phyloP scores from a whole-genome alignment of 2,888 invertebrate species.

The Macroteleia sp. region DNA sequence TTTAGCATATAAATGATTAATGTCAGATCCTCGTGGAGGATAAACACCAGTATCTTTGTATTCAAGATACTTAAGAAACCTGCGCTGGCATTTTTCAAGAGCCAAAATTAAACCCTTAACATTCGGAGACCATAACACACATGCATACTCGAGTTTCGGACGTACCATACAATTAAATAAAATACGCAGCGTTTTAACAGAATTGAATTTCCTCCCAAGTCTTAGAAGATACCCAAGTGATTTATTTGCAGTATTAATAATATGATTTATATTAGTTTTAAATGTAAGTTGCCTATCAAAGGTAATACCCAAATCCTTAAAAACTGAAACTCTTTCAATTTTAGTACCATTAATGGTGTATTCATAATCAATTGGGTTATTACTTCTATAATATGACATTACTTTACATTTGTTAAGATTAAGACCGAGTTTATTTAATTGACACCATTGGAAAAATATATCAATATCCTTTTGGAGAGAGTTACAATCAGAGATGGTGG shows the following conservation, averaged over 20 bases:
- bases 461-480: not conserved
- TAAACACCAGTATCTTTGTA: not conserved
- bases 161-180: too few species aligned
- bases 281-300: not conserved
- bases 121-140: too few species aligned
- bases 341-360: too few species aligned
- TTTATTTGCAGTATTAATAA: not conserved
- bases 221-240: not conserved
- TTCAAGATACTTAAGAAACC: not conserved
- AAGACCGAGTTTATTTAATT: not conserved
- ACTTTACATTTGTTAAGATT: not conserved
- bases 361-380: too few species aligned
- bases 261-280: not conserved
- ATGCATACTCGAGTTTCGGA: too few species aligned
- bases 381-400: too few species aligned
- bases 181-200: too few species aligned
- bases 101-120: too few species aligned
- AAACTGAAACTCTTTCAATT: too few species aligned
- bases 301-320: not conserved
- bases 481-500: not conserved
- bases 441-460: not conserved
- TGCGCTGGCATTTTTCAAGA: too few species aligned
- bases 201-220: not conserved
- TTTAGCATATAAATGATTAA: not conserved
- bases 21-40: not conserved